phyloP scores from a whole-genome alignment of 2,888 invertebrate genomes.

The Chrysotoxum bicinctum region DNA sequence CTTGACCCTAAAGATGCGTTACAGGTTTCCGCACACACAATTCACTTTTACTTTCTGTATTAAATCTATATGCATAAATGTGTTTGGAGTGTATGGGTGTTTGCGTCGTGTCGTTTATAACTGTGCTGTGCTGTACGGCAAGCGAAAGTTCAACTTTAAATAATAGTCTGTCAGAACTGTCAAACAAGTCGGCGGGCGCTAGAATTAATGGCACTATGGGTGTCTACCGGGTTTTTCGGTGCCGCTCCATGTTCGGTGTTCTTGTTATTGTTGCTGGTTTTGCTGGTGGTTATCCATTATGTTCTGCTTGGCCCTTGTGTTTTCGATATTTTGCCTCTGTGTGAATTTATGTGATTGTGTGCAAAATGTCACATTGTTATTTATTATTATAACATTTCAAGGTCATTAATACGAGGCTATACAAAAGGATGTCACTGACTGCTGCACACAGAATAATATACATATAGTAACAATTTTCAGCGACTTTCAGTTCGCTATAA shows the following conservation, averaged over 20 bases:
- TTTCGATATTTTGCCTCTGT: constrained; percentile 33
- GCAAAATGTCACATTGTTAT: constrained; percentile 71
- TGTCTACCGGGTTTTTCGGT: constrained; percentile 74
- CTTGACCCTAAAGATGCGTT: constrained; percentile 73
- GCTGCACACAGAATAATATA: constrained; percentile 17
- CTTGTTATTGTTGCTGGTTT: constrained; percentile 20
- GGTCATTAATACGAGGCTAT: constrained; percentile 63
- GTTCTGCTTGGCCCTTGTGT: constrained; percentile 57
- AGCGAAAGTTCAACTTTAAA: constrained; percentile 81
- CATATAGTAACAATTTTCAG: constrained; percentile 13
- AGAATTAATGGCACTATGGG: constrained; percentile 80
- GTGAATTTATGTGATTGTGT: constrained; percentile 12
- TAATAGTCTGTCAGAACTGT: constrained; percentile 82
- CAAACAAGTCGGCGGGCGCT: constrained; percentile 82
- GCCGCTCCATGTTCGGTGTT: constrained; percentile 47
- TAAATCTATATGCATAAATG: constrained; percentile 60
- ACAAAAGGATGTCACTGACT: constrained; percentile 68
- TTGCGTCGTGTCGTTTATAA: constrained; percentile 12
- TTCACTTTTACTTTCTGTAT: constrained; percentile 70
- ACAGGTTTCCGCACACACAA: constrained; percentile 71
- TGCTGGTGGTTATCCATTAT: constrained; percentile 61
- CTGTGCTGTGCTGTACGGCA: constrained; percentile 21
- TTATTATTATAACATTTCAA: constrained; percentile 73
- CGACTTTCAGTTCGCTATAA: constrained; percentile 23
- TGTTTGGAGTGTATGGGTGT: constrained; percentile 19